Percentiles rank a stretch among this genome's conserved stretches.
phyloP scores from a whole-genome alignment of 1,140 invertebrate species.

The Batillaria attramentaria region DNA sequence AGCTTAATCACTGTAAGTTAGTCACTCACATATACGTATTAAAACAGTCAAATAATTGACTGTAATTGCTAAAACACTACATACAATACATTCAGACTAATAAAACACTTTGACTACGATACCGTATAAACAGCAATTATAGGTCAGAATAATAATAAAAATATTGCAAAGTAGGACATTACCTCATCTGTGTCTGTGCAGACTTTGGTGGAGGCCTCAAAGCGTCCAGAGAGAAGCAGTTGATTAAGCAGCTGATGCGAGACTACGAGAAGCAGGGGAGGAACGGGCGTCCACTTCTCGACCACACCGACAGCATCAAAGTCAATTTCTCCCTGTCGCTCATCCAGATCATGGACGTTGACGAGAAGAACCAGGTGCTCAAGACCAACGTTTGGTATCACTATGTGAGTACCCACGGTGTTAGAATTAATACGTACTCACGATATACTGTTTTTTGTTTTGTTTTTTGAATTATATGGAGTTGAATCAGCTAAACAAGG shows the following conservation, averaged over 20 bases:
- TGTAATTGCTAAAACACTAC: too few relatives aligned
- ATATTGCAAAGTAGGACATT: neutral
- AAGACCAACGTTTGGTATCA: conserved; percentile 70
- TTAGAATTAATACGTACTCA: too few relatives aligned
- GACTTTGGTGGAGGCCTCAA: neutral
- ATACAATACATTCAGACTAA: too few relatives aligned
- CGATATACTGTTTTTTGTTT: too few relatives aligned
- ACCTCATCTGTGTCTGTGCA: neutral
- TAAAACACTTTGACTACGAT: too few relatives aligned
- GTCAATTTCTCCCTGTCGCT: conserved; percentile 69
- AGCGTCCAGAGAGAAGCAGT: conserved; percentile 67
- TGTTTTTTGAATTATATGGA: neutral
- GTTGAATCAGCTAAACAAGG: neutral
- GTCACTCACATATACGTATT: too few relatives aligned
- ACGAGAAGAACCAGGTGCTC: conserved; percentile 71
- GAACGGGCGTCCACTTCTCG: conserved; percentile 69
- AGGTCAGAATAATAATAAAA: neutral
- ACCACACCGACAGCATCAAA: conserved; percentile 63
- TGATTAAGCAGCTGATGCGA: conserved; percentile 70
- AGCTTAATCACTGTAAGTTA: too few relatives aligned
- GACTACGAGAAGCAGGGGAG: conserved; percentile 64
- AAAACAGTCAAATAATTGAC: too few relatives aligned
- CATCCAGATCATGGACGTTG: conserved; percentile 71
- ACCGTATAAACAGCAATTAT: too few relatives aligned
- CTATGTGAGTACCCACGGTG: conserved; percentile 63